Evolutionary conservation across 2,113 vertebrate genomes (phyloP), one percentile per base, ranked within the genome.

Genomic region (Todiramphus saurophagus): DNA sequence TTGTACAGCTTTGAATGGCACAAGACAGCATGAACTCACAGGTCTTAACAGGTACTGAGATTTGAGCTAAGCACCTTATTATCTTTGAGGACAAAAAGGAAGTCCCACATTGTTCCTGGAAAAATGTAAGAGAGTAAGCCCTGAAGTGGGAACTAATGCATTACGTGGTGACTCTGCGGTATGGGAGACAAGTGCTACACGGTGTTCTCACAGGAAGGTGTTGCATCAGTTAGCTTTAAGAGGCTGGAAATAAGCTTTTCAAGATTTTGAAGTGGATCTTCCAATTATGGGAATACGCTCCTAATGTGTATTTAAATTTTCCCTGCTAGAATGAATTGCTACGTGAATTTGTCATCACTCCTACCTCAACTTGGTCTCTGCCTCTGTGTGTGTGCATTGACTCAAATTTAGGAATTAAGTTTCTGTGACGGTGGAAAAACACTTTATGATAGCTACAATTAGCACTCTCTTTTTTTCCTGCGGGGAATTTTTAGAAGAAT

Each of bases 361-460:
- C 83, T 94, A 30, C 83, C 50, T 94, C 80, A 87, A 16, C 79
- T 94, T 89, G 48, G 69, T 93, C 83, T 79, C 80, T 89, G 69
- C 89, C 86, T 90, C 88, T 96, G 73, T 3, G 2, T 3, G 2
- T 95, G 39, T 62, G 55, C 67, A 37, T 74, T 48, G 55, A 78
- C 23, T 92, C 44, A 85, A 94, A 91, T 96, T 87, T 89, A 92
- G 83, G 59, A 95, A 94, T 91, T 92, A 60, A 58, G 76, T 83
- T 84, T 92, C 70, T 84, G 20, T 93, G 89, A 86, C 0, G 14
- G 82, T 89, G 86, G 89, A 92, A 94, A 89, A 95, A 33, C 62
- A 82, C 74, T 93, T 73, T 94, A 50, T 87, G 87, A 91, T 94
- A 93, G 91, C 91, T 96, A 80, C 94, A 96, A 92, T 96, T 97